These are phyloP conservation scores for Colossoma macropomum DNA, from an alignment of 2,113 vertebrate species.

Conservation along the genomic window DNA sequence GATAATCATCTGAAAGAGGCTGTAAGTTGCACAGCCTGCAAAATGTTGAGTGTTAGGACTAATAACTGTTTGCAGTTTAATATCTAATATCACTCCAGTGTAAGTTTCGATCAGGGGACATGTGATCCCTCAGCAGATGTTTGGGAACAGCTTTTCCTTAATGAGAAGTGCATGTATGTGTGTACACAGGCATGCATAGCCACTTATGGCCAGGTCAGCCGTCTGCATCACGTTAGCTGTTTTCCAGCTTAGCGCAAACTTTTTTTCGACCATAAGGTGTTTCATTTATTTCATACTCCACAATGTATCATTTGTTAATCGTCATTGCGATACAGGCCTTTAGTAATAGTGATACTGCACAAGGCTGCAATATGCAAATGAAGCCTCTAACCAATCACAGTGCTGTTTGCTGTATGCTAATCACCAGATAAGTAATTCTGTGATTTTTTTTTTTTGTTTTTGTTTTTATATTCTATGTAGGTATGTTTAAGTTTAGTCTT, in stretches of 20 bases:
- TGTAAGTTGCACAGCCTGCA: not conserved
- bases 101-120: slow-evolving; percentile 42
- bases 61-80: slow-evolving; percentile 4
- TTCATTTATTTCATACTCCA: not conserved
- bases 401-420: too few relatives aligned
- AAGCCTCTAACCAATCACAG: too few relatives aligned
- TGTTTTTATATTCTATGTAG: too few relatives aligned
- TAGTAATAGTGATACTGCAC: not conserved
- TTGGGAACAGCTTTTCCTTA: slow-evolving; percentile 38
- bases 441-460: too few relatives aligned
- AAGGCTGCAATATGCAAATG: too few relatives aligned
- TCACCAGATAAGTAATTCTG: too few relatives aligned
- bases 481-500: too few relatives aligned
- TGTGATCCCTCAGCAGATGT: slow-evolving; percentile 56
- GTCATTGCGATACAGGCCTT: not conserved
- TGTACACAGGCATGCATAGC: not conserved
- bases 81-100: slow-evolving; percentile 20
- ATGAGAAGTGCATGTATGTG: not conserved
- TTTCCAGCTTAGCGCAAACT: not conserved
- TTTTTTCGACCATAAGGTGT: not conserved
- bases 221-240: not conserved
- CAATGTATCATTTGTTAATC: not conserved
- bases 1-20: too few relatives aligned
- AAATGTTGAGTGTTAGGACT: not conserved
- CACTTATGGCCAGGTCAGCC: slow-evolving; percentile 20